These are phyloP conservation scores for Oligia latruncula DNA, from an alignment of 2,888 invertebrate species.

Conservation along the genomic window DNA sequence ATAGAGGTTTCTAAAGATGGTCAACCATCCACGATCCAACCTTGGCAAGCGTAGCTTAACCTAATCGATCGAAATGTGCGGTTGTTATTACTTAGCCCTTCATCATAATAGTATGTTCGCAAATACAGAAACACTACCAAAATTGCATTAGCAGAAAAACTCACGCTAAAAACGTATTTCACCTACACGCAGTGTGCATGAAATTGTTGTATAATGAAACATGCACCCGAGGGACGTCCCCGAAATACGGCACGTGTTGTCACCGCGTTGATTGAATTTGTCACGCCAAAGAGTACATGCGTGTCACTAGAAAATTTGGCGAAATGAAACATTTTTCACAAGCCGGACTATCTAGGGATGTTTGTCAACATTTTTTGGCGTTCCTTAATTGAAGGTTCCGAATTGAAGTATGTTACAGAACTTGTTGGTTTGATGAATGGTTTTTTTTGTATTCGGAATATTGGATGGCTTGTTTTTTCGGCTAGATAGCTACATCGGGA, in stretches of 20 bases:
- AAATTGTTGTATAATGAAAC: constrained; percentile 69
- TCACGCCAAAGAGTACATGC: constrained; percentile 60
- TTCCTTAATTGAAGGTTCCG: constrained; percentile 32
- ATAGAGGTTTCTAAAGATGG: no score
- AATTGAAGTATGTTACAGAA: constrained; percentile 40
- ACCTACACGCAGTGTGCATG: constrained; percentile 59
- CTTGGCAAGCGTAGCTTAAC: background rate
- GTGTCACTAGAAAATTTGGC: constrained; percentile 62
- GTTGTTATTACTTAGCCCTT: background rate
- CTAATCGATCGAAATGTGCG: background rate
- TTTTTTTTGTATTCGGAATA: constrained; percentile 1
- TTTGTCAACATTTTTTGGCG: constrained; percentile 36
- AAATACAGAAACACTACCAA: constrained; percentile 25
- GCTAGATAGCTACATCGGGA: background rate
- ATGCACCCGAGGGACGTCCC: constrained; percentile 48
- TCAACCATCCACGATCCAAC: background rate
- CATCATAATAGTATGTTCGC: background rate
- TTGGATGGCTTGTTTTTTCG: background rate
- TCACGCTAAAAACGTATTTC: constrained; percentile 50
- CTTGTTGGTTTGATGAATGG: constrained; percentile 14
- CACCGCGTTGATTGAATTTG: constrained; percentile 72
- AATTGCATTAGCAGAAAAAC: constrained; percentile 45
- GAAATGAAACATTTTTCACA: constrained; percentile 62
- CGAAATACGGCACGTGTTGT: constrained; percentile 65
- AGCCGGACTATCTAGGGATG: constrained; percentile 24